A percentile compares a stretch with the other conserved stretches of the same genome.
Conservation (phyloP, 2,113 vertebrate genomes). For the Peromyscus polionotus region DNA sequence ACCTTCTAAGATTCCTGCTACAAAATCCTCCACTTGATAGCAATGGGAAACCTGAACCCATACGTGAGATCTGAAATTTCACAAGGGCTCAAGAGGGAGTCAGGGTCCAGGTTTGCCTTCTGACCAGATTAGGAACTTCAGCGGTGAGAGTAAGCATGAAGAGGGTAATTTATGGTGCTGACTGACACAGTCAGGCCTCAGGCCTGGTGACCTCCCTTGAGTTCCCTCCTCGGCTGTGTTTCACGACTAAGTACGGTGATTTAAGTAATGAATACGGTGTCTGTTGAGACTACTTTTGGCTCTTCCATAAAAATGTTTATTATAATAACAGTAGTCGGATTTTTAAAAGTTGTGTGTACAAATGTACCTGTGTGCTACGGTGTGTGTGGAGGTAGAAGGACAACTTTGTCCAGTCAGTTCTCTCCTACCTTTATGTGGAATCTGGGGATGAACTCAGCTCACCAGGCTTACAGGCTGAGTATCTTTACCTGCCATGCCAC, state of each 20-base stretch:
- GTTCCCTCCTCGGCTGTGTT: neutral
- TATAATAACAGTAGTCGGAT: neutral
- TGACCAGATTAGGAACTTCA: neutral
- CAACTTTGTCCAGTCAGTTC: neutral
- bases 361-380: neutral
- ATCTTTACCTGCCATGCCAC: neutral
- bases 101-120: neutral
- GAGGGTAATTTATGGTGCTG: neutral
- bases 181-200: neutral
- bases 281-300: neutral
- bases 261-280: neutral
- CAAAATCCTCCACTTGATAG: neutral
- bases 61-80: neutral
- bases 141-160: neutral
- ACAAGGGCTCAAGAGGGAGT: neutral
- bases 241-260: neutral
- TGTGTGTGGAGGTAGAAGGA: neutral
- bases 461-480: neutral
- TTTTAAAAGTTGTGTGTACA: neutral
- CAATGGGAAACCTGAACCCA: neutral
- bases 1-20: too few species aligned
- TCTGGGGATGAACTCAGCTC: neutral
- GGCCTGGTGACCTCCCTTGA: neutral
- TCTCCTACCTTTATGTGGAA: neutral
- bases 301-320: neutral